Evolutionary conservation across 1,140 invertebrate species (phyloP).

Genomic region (Goniozus legneri): DNA sequence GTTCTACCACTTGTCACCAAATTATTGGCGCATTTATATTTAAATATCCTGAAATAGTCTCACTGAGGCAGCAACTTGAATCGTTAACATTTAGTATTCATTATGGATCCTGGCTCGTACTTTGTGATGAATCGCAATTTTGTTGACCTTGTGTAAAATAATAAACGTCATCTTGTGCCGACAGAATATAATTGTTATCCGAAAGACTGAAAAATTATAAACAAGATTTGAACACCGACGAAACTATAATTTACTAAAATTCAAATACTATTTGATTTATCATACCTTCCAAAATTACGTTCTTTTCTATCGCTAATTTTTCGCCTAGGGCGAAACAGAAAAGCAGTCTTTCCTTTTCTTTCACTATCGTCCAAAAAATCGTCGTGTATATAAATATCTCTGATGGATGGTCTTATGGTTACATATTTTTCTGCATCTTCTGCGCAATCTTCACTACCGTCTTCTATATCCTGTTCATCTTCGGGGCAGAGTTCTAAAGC

Average conservation of each 20-base stretch:
- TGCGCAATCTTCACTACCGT: conserved; percentile 34
- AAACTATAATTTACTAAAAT: too few species aligned
- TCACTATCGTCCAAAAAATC: too few species aligned
- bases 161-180: too few species aligned
- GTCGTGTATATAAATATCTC: conserved; percentile 2
- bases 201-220: too few species aligned
- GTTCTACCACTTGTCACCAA: conserved; percentile 28
- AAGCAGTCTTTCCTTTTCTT: too few species aligned
- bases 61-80: conserved; percentile 31
- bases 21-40: conserved; percentile 31
- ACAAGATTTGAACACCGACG: too few species aligned
- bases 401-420: conserved; percentile 9
- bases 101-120: conserved; percentile 50
- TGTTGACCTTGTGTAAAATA: too few species aligned
- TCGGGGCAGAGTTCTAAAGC: conserved; percentile 80
- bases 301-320: too few species aligned
- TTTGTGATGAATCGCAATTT: conserved; percentile 42
- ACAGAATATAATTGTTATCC: too few species aligned
- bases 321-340: too few species aligned
- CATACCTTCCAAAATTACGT: too few species aligned
- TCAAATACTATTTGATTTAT: too few species aligned
- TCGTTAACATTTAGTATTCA: conserved; percentile 33
- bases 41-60: conserved; percentile 30
- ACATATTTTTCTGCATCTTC: conserved; percentile 28
- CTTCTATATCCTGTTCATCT: conserved; percentile 59